Conservation (phyloP, 2,113 vertebrate genomes). For the Paraplagusia blochii region DNA sequence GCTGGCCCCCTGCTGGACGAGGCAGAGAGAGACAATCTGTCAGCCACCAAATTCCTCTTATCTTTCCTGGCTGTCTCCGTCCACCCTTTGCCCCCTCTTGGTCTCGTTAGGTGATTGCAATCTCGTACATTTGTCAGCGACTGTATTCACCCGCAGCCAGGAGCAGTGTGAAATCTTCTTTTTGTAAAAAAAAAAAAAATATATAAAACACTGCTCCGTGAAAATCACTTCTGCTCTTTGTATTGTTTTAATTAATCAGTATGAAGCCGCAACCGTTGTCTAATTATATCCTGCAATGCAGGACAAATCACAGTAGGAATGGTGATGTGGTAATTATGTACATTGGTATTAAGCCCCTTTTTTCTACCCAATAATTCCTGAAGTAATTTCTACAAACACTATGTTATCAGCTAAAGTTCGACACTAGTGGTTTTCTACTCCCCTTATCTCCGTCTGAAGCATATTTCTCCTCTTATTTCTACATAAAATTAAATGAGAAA, state of each 20-base stretch:
- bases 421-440: background rate
- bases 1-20: conserved; percentile 51
- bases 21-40: conserved; percentile 26
- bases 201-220: background rate
- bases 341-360: background rate
- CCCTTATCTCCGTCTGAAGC: conserved; percentile 1
- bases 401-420: background rate
- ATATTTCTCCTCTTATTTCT: conserved; percentile 27
- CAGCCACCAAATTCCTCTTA: background rate
- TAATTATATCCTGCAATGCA: background rate
- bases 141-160: no score
- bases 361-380: background rate
- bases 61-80: background rate
- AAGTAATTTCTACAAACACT: background rate
- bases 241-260: background rate
- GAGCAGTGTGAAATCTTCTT: no score
- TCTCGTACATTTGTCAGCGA: background rate
- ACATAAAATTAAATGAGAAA: conserved; percentile 41
- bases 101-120: no score
- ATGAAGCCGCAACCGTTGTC: background rate
- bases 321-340: background rate
- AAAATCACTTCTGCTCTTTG: background rate
- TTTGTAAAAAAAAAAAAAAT: no score
- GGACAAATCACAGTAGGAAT: background rate
- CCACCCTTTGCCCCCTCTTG: background rate